Base-by-base conservation (phyloP, 23 tunicate genomes). In the Clavelina lepadiformis region DNA sequence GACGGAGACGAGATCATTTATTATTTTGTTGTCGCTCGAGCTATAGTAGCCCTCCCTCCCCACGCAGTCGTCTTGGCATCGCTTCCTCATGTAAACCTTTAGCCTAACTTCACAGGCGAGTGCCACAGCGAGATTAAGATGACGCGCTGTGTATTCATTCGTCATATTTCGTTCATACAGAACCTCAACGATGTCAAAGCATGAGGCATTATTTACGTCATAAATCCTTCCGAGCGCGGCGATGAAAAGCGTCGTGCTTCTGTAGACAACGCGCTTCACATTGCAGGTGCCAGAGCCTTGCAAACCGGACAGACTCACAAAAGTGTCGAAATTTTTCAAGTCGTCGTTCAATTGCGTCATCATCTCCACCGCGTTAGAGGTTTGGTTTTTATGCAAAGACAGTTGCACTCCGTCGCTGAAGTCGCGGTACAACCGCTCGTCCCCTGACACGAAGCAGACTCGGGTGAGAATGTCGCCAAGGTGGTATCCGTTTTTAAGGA, bases 371-470 rank as follows among this genome's bases (percentile, higher is more conserved):
- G 26, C 31, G 19, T 65, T 21, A 38, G 28, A 24, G 45, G 28
- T 65, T 38, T 2, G 21, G 33, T 26, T 5, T 41, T 22, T 33
- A 25, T 25, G 8, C 31, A 44, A 19, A 3, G 44, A 25, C 27
- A 2, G 2, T 26, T 44, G 33, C 3, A 58, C 33, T 31, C 71
- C 46, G 28, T 67, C 38, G 3, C 45, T 26, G 35, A 55, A 67
- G 19, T 67, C 46, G 29, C 41, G 56, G 41, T 77, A 63, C 3
- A 77, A 28, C 0, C 69, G 38, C 2, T 41, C 59, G 20, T 21
- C 58, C 4, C 83, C 83, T 1, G 65, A 58, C 0, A 77, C 72
- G 54, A 28, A 67, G 31, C 75, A 56, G 7, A 75, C 67, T 35
- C 46, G 35, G 15, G 63, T 54, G 27, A 67, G 54, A 38, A 51